A percentile compares a stretch with the other conserved stretches of the same genome.
These are phyloP conservation scores for Carassius auratus DNA, from an alignment of 2,113 vertebrate genomes.

Conservation along the genomic window DNA sequence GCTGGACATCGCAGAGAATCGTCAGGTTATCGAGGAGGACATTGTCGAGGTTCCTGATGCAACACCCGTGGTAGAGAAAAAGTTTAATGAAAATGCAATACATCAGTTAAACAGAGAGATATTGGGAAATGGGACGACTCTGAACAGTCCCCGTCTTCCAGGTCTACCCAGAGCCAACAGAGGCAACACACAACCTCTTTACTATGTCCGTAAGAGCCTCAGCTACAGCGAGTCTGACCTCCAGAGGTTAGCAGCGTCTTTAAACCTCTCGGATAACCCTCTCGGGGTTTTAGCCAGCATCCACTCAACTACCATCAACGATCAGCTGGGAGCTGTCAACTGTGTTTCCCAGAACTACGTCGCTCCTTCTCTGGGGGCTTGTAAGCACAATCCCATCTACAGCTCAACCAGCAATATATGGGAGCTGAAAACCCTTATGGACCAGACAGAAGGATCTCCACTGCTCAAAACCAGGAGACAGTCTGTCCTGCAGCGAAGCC, in stretches of 20 bases:
- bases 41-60: conserved; percentile 80
- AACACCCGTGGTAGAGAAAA: conserved; percentile 81
- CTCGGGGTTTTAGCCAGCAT: conserved; percentile 70
- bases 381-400: conserved; percentile 62
- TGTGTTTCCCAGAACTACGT: not conserved
- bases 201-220: conserved; percentile 82
- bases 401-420: conserved; percentile 76
- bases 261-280: conserved; percentile 77
- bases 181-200: conserved; percentile 80
- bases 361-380: conserved; percentile 48
- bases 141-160: conserved; percentile 62
- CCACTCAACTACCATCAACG: conserved; percentile 47
- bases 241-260: conserved; percentile 75
- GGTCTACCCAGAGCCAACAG: conserved; percentile 69
- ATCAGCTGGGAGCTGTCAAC: not conserved
- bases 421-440: conserved; percentile 74
- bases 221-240: conserved; percentile 95
- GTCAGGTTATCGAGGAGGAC: conserved; percentile 83
- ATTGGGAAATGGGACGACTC: conserved; percentile 58
- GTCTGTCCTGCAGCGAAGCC: conserved; percentile 78
- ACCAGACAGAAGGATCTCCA: conserved; percentile 62
- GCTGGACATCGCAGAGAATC: conserved; percentile 87
- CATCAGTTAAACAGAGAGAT: conserved; percentile 73
- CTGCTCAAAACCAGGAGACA: conserved; percentile 64
- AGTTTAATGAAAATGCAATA: conserved; percentile 71